A percentile compares a stretch with the other conserved stretches of the same genome.
phyloP scores from a whole-genome alignment of 2,888 invertebrate species.

The Hoplodrina blanda region DNA sequence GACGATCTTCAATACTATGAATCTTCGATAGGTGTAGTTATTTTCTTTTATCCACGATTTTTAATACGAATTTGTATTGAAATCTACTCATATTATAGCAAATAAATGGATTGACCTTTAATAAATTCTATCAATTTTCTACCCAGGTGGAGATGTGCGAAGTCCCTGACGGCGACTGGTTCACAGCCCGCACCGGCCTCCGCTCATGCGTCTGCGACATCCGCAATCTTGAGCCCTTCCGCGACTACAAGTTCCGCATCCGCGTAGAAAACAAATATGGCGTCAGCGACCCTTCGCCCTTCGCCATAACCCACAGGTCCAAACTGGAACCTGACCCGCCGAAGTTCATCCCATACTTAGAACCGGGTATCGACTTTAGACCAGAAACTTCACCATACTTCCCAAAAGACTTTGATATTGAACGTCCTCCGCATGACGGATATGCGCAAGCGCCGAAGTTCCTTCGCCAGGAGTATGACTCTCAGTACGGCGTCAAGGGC shows the following conservation, averaged over 20 bases:
- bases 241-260: slow-evolving; percentile 98
- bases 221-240: slow-evolving; percentile 96
- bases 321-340: slow-evolving; percentile 95
- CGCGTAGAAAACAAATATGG: slow-evolving; percentile 99
- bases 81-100: no score
- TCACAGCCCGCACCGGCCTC: slow-evolving; percentile 95
- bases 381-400: slow-evolving; percentile 96
- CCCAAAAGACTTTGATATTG: slow-evolving; percentile 97
- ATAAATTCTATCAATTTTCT: background rate
- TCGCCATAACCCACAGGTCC: slow-evolving; percentile 95
- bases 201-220: slow-evolving; percentile 97
- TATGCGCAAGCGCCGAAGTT: slow-evolving; percentile 96
- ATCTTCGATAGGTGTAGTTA: no score
- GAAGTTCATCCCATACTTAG: slow-evolving; percentile 94
- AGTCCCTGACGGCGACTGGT: slow-evolving; percentile 98
- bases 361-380: slow-evolving; percentile 95
- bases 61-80: no score
- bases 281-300: slow-evolving; percentile 98
- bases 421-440: slow-evolving; percentile 96
- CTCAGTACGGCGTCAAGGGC: slow-evolving; percentile 97
- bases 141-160: slow-evolving; percentile 96
- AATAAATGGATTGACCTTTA: no score
- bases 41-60: no score
- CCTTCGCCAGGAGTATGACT: slow-evolving; percentile 95
- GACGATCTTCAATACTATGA: no score